Base-by-base conservation (phyloP, 2,113 vertebrate species). In the Desmodus rotundus region DNA sequence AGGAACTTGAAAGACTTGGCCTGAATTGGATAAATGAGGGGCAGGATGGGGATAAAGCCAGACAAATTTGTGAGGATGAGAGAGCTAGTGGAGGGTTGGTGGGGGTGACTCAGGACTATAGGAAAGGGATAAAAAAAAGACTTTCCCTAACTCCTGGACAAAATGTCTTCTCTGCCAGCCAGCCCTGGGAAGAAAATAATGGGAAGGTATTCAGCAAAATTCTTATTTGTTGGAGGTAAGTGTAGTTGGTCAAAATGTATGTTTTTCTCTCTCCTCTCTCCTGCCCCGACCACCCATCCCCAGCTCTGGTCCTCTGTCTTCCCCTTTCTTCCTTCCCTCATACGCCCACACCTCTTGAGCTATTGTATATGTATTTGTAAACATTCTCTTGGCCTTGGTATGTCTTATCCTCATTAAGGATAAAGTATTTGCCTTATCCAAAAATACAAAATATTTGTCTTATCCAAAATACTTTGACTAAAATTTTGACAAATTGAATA, bases 1-100 rank as follows among this genome's bases (percentile, higher is more conserved):
- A 52, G 36, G 36, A 63, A 8, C 33, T n/a, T 20, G 5, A 24
- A 63, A 43, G 12, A 47, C 19, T 70, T 70, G 38, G 33, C 45
- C 31, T 58, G 33, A 45, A 20, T 72, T 16, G 26, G 54, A 10
- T 78, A 10, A 43, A 68, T 2, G 47, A n/a, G 28, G 43, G 67
- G 22, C 28, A 22, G 1, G 5, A 10, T 22, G 15, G 11, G 16
- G 45, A 45, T 65, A 24, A 80, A n/a, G n/a, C 13, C 26, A 61
- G 74, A 61, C 28, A 38, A 76, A 52, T 67, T 19, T 16, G 33
- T 77, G 73, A 36, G 36, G 26, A 73, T 24, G n/a, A 9, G 5
- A 65, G 3, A 11, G 28, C 0, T 1, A 2, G 11, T 7, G 20
- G 5, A 16, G 54, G 33, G 20, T 4, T 1, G 16, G 33, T 0